Evolutionary conservation across 2,113 vertebrate genomes (phyloP), one percentile per base, ranked within the genome.

Genomic region (Leucopsar rothschildi): DNA sequence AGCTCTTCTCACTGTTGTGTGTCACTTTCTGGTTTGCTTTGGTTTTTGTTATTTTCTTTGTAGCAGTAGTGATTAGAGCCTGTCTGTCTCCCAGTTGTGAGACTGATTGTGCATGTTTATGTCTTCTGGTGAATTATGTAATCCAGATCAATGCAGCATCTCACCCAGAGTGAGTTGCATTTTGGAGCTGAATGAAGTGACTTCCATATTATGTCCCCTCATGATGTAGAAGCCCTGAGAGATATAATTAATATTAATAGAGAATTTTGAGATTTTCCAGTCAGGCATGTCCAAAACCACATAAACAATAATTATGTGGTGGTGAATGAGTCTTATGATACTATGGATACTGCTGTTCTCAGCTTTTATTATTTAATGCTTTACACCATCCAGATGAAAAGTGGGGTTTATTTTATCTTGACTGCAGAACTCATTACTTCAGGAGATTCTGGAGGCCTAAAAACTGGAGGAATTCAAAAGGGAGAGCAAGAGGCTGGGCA

Each of bases 341-440:
- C 12, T 44, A 40, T 31, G 23, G 66, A 22, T 96, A 49, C 63
- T 91, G 64, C 59, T 81, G 29, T 21, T 86, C 86, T 89, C 61
- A 82, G 52, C 61, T 92, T 92, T 94, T 96, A 52, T 63, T 91
- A 88, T 85, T 88, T 91, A 89, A 80, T 82, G 49, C 33, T 27
- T 82, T 90, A 53, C 28, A 79, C 42, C 33, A 80, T 82, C 55
- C 42, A 80, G 72, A 61, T 79, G 66, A 93, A 76, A 95, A 88
- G 21, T 80, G 33, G 6, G 35, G 8, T 90, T 72, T 82, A 22
- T 79, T 94, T 93, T 86, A 80, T 85, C 77, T 76, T 72, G 75
- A 14, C 57, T 82, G 49, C 18, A 64, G 49, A 90, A 56, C 39
- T 86, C 31, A 25, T 79, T 76, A 66, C 49, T 72, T 76, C 49